phyloP scores from a whole-genome alignment of 1,140 invertebrate genomes.

The Camponotus floridanus region DNA sequence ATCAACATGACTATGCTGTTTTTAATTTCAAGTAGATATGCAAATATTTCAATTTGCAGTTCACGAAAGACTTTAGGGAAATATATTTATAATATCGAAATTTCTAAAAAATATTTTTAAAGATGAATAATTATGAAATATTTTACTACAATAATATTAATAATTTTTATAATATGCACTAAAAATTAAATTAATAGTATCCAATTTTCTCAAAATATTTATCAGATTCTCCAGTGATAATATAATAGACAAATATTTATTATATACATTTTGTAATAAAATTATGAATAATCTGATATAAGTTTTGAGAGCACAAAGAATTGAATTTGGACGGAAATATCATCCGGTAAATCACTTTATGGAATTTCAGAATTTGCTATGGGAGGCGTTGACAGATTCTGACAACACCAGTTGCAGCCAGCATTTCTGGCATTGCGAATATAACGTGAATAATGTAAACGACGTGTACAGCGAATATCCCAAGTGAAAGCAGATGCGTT shows the following conservation, averaged over 20 bases:
- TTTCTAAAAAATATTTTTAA: not conserved
- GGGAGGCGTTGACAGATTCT: slow-evolving; percentile 20
- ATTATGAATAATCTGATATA: too few species aligned
- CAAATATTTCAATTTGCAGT: slow-evolving; percentile 2
- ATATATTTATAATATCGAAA: not conserved
- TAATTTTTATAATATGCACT: not conserved
- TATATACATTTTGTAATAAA: too few species aligned
- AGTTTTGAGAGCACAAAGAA: not conserved
- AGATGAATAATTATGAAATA: slow-evolving; percentile 16
- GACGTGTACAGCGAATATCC: slow-evolving; percentile 21
- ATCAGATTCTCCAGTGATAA: not conserved
- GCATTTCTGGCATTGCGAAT: slow-evolving; percentile 27
- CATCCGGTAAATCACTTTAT: not conserved
- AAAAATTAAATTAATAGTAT: not conserved
- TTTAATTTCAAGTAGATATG: slow-evolving; percentile 3
- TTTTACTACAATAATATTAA: not conserved
- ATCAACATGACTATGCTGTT: not conserved
- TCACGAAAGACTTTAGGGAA: not conserved
- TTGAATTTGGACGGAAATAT: slow-evolving; percentile 14
- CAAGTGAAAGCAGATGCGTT: slow-evolving; percentile 56
- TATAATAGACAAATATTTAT: not conserved
- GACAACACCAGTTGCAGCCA: slow-evolving; percentile 37
- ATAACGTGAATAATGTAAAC: slow-evolving; percentile 49
- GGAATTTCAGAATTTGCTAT: slow-evolving; percentile 23
- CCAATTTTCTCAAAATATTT: not conserved